Base-by-base conservation (phyloP, 2,797 vertebrate genomes). In the Silurus aristotelis region DNA sequence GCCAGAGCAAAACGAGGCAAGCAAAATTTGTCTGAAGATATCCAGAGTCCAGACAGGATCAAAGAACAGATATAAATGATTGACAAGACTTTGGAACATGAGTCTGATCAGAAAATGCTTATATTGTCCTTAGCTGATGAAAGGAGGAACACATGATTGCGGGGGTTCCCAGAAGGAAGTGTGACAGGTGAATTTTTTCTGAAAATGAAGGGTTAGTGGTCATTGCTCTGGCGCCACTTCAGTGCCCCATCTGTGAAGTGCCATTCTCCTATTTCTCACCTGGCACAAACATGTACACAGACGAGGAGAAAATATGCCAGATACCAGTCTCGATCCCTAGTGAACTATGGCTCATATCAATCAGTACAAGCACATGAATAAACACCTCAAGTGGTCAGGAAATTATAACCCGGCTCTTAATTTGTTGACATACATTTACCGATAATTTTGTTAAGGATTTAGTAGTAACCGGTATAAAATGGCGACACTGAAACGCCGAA, bases 241-340 rank as follows among this genome's bases (percentile, higher is more conserved):
- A 76, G 87, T 82, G 84, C 85, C 85, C 78, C 88, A 82, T 87
- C 85, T 85, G 80, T 80, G 61, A 84, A 58, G 43, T 22, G 82
- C 83, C 88, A 85, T 81, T 60, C 38, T 85, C 73, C 67, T 86
- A 79, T 86, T 82, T 81, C 88, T 83, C 86, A 83, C 85, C 46
- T 60, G 48, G 86, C 84, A 87, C 80, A 70, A 31, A 83, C 87
- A 71, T 67, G 46, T 55, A 76, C 55, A 60, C 31, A 84, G 71
- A 60, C 67, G 8, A 73, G 55, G 27, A 46, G 82, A 72, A 73
- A 70, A 27, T 83, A 63, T 80, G 80, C 12, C 56, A 85, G 60
- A 79, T 31, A 70, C 68, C 58, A 80, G 56, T 71, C 80, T 75
- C 66, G 73, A 67, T 80, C 43, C 78, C 75, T 78, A 77, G 70